Evolutionary conservation across 1,140 invertebrate genomes (phyloP).

Genomic region (Drosophila sturtevanti): DNA sequence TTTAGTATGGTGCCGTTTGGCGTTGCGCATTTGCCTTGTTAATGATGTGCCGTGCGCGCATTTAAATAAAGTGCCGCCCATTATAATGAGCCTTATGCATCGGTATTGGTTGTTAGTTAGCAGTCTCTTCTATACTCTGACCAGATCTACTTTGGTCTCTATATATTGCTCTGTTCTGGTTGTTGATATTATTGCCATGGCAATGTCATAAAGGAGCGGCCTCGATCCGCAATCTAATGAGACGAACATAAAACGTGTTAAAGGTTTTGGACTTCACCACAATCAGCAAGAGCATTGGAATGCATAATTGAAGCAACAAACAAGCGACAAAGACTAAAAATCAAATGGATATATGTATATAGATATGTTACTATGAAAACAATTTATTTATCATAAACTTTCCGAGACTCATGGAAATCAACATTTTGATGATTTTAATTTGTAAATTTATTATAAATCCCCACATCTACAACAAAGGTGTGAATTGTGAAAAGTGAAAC

Average conservation of each 20-base stretch:
- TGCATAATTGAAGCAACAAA: conserved; percentile 38
- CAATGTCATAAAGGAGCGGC: conserved; percentile 71
- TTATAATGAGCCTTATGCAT: conserved; percentile 70
- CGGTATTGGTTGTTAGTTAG: conserved; percentile 24
- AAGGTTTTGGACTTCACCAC: conserved; percentile 62
- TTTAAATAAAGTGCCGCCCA: conserved; percentile 79
- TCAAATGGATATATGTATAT: neutral
- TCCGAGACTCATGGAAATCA: neutral
- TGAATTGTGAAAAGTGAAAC: too few species aligned
- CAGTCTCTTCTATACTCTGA: conserved; percentile 13
- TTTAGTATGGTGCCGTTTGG: neutral
- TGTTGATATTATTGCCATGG: conserved; percentile 48
- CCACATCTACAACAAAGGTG: neutral
- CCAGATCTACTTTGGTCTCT: too few species aligned
- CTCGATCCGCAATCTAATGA: conserved; percentile 62
- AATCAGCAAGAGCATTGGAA: conserved; percentile 33
- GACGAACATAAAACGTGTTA: conserved; percentile 70
- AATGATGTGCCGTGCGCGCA: conserved; percentile 77
- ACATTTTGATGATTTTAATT: conserved; percentile 21
- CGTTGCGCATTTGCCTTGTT: conserved; percentile 68
- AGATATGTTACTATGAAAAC: neutral
- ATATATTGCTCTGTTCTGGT: conserved; percentile 10
- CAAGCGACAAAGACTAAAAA: conserved; percentile 9
- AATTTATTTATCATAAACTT: neutral
- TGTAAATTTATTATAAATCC: conserved; percentile 26